Evolutionary conservation across 2,113 vertebrate species (phyloP), one percentile per base, ranked within the genome.

Genomic region (Neoarius graeffei): DNA sequence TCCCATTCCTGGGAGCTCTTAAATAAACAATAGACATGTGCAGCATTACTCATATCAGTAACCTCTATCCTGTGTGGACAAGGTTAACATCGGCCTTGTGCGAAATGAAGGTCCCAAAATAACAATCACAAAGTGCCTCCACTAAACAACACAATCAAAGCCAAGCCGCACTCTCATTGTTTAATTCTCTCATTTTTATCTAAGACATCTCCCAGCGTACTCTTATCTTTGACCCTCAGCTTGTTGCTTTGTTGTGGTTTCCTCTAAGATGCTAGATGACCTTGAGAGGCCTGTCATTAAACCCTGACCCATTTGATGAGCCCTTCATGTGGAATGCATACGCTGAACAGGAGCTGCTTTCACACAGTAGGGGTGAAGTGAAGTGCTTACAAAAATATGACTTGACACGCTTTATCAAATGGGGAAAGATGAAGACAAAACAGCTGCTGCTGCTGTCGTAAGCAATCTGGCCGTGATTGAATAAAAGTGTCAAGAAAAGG

Each of bases 401-500:
- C 98, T 99, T 99, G 98, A 99, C 98, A 97, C 96, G 96, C 98
- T 98, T 99, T 99, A 99, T 99, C 98, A 99, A 99, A 99, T 98
- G 97, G 98, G 98, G 97, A 98, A 98, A 99, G 98, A 98, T 99
- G 98, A 99, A 99, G 98, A 99, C 98, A 97, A 99, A 99, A 99
- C 98, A 99, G 98, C 97, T 99, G 98, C 98, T 97, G 98, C 97
- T 99, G 98, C 98, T 99, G 98, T 99, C 98, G 97, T 99, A 99
- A 99, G 97, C 98, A 99, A 99, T 99, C 98, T 99, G 97, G 97
- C 96, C 95, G 97, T 98, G 98, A 99, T 99, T 99, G 98, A 99
- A 99, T 99, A 99, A 99, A 99, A 99, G 97, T 99, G 98, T 99
- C 98, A 99, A 97, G 98, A 98, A 99, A 98, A 98, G 97, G 98